Conservation (phyloP, 2,113 vertebrate genomes). For the Anser cygnoides region DNA sequence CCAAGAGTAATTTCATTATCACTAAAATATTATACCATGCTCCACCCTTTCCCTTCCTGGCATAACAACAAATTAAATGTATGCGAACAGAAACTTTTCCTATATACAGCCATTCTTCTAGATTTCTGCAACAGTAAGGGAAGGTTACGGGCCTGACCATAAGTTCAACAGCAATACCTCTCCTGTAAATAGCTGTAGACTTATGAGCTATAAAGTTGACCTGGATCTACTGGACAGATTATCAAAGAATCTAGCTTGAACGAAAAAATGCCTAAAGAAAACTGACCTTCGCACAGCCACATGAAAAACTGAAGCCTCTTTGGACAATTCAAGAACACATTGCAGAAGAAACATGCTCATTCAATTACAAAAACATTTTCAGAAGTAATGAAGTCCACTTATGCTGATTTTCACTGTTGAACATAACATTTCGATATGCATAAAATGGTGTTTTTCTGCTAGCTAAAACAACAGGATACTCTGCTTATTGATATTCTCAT, state of each 20-base stretch:
- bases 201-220: not conserved
- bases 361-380: not conserved
- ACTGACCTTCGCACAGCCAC: not conserved
- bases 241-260: not conserved
- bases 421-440: not conserved
- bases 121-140: not conserved
- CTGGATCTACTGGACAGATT: not conserved
- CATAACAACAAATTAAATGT: not conserved
- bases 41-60: not conserved
- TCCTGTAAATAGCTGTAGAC: not conserved
- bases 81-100: not conserved
- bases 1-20: not conserved
- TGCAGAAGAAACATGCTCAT: not conserved
- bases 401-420: not conserved
- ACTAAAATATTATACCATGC: not conserved
- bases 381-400: not conserved
- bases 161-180: not conserved
- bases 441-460: not conserved
- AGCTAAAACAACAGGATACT: not conserved
- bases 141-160: fast-evolving
- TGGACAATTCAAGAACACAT: not conserved
- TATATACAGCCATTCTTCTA: not conserved
- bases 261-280: not conserved
- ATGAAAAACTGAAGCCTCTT: not conserved
- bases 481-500: not conserved